phyloP scores from a whole-genome alignment of 2,797 vertebrate species.

The Orestias chungarensis region DNA sequence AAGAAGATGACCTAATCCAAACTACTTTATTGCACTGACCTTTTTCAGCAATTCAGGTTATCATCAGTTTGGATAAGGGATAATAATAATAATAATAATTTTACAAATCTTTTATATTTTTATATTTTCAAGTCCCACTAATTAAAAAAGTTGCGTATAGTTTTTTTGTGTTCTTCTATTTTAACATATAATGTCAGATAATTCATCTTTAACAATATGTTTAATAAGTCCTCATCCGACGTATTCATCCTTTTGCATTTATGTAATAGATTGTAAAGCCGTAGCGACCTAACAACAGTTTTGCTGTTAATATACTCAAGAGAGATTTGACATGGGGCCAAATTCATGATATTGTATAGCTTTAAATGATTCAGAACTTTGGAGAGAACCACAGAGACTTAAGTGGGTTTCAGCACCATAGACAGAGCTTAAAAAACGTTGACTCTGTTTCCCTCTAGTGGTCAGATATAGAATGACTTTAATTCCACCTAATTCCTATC shows the following conservation, averaged over 20 bases:
- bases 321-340: not conserved
- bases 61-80: not conserved
- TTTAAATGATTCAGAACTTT: constrained; percentile 30
- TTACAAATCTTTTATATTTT: not conserved
- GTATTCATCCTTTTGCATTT: not conserved
- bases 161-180: not conserved
- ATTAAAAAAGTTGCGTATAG: not conserved
- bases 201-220: not conserved
- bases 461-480: not conserved
- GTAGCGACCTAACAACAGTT: not conserved
- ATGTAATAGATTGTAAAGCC: not conserved
- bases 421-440: constrained; percentile 34
- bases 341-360: not conserved
- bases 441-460: constrained; percentile 45
- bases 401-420: constrained; percentile 51
- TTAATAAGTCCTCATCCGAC: not conserved
- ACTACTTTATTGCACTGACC: constrained; percentile 8
- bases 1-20: not conserved
- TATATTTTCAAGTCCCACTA: not conserved
- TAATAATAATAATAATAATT: not conserved
- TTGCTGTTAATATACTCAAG: not conserved
- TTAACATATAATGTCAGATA: not conserved
- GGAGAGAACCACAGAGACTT: constrained; percentile 19
- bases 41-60: not conserved
- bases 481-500: no score